A percentile compares a stretch with the other conserved stretches of the same genome.
These are phyloP conservation scores for Linnaemya vulpina DNA, from an alignment of 2,888 invertebrate genomes.

Conservation along the genomic window DNA sequence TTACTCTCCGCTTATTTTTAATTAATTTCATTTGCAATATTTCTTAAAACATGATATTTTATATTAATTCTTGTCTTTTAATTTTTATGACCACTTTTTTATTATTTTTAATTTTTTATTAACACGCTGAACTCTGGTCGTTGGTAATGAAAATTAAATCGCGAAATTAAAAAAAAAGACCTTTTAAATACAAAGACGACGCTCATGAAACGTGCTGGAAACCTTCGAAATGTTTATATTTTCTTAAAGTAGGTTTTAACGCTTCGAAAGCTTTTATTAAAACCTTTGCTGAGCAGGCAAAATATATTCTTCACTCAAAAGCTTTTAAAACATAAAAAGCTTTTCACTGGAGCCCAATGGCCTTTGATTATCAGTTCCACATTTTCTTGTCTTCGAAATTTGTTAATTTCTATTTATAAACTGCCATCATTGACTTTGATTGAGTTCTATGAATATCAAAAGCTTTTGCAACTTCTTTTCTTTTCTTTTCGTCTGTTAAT, in stretches of 20 bases:
- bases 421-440: no score
- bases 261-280: no score
- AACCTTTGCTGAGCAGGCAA: no score
- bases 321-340: no score
- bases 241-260: background rate
- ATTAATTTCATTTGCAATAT: background rate
- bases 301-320: no score
- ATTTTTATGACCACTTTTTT: background rate
- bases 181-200: background rate
- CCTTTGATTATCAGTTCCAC: no score
- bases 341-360: no score
- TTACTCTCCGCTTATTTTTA: background rate
- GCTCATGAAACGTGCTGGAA: background rate
- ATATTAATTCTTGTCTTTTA: background rate
- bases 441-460: no score
- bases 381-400: no score
- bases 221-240: background rate
- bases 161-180: background rate
- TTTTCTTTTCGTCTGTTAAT: background rate
- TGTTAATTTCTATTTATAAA: no score
- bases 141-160: background rate
- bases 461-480: background rate
- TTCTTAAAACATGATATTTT: background rate
- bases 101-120: background rate
- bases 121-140: background rate